Base-by-base conservation (phyloP, 1,140 invertebrate genomes). In the Lutraria rhynchaena region DNA sequence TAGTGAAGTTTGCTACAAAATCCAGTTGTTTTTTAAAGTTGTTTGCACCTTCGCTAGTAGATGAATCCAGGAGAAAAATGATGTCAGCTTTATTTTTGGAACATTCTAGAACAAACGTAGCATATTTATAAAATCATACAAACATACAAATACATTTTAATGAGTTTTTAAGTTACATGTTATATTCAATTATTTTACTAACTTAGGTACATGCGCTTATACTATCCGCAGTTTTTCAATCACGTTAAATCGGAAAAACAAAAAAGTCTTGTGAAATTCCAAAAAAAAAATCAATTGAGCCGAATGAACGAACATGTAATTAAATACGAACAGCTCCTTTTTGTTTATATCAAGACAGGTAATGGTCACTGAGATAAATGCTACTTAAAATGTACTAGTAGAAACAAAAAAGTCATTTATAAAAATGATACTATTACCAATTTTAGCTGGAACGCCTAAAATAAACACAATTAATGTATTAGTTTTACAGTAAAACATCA, bases 41-140 rank as follows among this genome's bases (percentile, higher is more conserved):
- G 31, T 35, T 31, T 19, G 46, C 19, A 5, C 86, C 86, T 49
- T 85, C 87, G 57, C 86, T 87, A 17, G 61, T 57, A 3, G 87
- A 89, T 0, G 86, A 80, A 41, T 89, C 87, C 69, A 89, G 44
- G 7, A 87, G 67, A 58, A 87, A 87, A 4, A 89, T 71, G 19
- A 89, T 83, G 51, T 89, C 87, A 1, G 85, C 86, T 19, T 87
- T 86, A 29, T 78, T 71, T 29, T 60, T 67, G 5, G 60, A 35
- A 51, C 87, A 88, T 41, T 49, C 87, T 87, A 44, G 44, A 71
- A 84, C 2, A 35, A 76, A 2, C 22, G 31, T 58, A n/a, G 15
- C 31, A n/a, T 49, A 22, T 9, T 31, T 53, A 13, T 73, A 29
- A 29, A 74, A 24, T 29, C 29, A n/a, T n/a, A 37, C 29, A 24